Conservation (phyloP, 2,113 vertebrate species). For the Rattus norvegicus region GRCr8 NC_086036.1:28638001-28638500, state of each 20-base stretch:
- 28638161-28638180: neutral
- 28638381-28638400: neutral
- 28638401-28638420: neutral
- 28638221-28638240: neutral
- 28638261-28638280: conserved; percentile 19
- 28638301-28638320: neutral
- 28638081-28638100: neutral
- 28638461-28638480: neutral
- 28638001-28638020: neutral
- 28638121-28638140: neutral
- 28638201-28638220: neutral
- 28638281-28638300: neutral
- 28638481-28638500: neutral
- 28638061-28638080: neutral
- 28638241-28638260: conserved; percentile 39
- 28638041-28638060: neutral
- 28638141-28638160: neutral
- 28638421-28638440: neutral
- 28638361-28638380: conserved; percentile 1
- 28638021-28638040: neutral
- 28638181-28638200: neutral
- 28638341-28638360: conserved; percentile 26
- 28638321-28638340: neutral
- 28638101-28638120: neutral
- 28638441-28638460: neutral